Conservation (phyloP, 2,888 invertebrate species). For the Andrena trimmerana region DNA sequence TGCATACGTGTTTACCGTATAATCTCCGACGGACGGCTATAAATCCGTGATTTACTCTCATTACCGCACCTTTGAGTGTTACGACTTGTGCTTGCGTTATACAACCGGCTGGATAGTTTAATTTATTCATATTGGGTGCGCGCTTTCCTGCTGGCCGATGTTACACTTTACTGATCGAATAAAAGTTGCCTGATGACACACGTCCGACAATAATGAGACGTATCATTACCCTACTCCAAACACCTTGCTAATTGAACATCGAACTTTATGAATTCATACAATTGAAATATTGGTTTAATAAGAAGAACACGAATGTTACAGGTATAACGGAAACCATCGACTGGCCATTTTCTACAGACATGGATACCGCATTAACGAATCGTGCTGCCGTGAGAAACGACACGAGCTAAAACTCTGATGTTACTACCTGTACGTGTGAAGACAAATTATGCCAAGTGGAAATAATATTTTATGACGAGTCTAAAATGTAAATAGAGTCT, state of each 20-base stretch:
- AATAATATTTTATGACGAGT: too few relatives aligned
- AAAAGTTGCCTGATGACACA: slow-evolving; percentile 47
- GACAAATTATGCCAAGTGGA: too few relatives aligned
- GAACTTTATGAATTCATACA: slow-evolving; percentile 36
- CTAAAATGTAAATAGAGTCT: too few relatives aligned
- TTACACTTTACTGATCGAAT: slow-evolving; percentile 66
- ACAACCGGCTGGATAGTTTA: slow-evolving; percentile 69
- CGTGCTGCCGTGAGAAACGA: too few relatives aligned
- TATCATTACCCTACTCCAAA: slow-evolving; percentile 41
- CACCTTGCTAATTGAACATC: slow-evolving; percentile 58
- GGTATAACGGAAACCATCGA: background rate
- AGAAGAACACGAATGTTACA: background rate
- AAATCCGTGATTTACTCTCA: slow-evolving; percentile 75
- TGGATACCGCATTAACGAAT: too few relatives aligned
- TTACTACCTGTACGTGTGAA: too few relatives aligned
- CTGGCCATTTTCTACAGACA: too few relatives aligned
- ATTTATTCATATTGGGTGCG: slow-evolving; percentile 70
- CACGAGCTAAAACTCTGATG: too few relatives aligned
- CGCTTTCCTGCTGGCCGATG: slow-evolving; percentile 55
- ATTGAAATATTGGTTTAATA: background rate
- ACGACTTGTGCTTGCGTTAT: slow-evolving; percentile 66
- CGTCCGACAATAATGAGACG: slow-evolving; percentile 57
- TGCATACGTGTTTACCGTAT: slow-evolving; percentile 73
- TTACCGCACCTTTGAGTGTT: slow-evolving; percentile 70
- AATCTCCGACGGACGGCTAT: slow-evolving; percentile 71